Percentiles rank a stretch among this genome's conserved stretches.
Conservation (phyloP, 2,888 invertebrate genomes). For the Seladonia tumulorum region DNA sequence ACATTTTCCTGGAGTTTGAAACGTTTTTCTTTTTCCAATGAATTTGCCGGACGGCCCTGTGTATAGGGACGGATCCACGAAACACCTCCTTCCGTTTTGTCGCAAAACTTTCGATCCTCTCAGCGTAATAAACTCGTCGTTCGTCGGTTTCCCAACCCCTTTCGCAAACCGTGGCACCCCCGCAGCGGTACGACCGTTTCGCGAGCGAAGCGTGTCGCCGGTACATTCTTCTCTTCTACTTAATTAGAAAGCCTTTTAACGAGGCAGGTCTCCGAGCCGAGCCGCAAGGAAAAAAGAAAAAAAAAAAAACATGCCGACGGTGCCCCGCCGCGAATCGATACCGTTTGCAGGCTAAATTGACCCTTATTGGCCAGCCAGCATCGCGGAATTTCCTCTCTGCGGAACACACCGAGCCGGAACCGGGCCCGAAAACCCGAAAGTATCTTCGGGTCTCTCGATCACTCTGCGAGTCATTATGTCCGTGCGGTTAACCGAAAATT, state of each 20-base stretch:
- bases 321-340: slow-evolving; percentile 58
- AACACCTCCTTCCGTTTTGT: not conserved
- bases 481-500: slow-evolving; percentile 1
- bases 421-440: not conserved
- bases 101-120: not conserved
- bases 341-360: slow-evolving; percentile 49
- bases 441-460: slow-evolving; percentile 3
- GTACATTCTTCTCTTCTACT: slow-evolving; percentile 54
- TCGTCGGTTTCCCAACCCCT: slow-evolving; percentile 13
- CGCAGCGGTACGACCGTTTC: slow-evolving; percentile 9
- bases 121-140: slow-evolving; percentile 28
- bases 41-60: not conserved
- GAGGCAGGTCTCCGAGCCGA: slow-evolving; percentile 49
- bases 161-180: slow-evolving; percentile 8
- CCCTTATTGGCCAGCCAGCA: slow-evolving; percentile 35
- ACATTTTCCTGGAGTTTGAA: not conserved
- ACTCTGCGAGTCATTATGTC: not conserved
- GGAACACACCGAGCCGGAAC: slow-evolving; percentile 3
- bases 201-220: slow-evolving; percentile 14
- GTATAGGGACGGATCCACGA: not conserved
- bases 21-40: not conserved
- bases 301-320: slow-evolving; percentile 54
- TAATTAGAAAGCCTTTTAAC: slow-evolving; percentile 76
- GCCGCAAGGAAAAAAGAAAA: not conserved
- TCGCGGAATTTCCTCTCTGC: slow-evolving; percentile 19